phyloP scores from a whole-genome alignment of 2,113 vertebrate species.

The Antennarius striatus region DNA sequence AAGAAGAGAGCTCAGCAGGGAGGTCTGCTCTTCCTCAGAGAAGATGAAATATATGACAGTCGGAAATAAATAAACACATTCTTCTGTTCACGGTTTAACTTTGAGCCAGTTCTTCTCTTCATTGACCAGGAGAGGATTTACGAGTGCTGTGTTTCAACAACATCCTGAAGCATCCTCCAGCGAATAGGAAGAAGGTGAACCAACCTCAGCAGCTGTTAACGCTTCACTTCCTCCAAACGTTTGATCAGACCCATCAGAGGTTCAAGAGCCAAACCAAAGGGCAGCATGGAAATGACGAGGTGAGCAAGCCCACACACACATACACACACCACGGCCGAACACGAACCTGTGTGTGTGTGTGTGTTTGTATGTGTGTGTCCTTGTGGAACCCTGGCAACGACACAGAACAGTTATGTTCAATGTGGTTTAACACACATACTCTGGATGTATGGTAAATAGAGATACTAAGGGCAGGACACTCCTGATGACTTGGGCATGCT shows the following conservation, averaged over 20 bases:
- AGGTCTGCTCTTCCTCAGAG: neutral
- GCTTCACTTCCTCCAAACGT: neutral
- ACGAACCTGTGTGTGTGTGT: too few relatives aligned
- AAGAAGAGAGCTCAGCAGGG: too few relatives aligned
- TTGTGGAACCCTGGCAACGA: fast-evolving
- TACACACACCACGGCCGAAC: neutral
- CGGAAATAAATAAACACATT: neutral
- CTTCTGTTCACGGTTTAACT: neutral
- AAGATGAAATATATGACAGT: neutral
- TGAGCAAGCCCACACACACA: neutral
- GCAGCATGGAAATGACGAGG: neutral
- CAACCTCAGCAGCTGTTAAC: neutral
- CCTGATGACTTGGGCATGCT: slow-evolving; percentile 31
- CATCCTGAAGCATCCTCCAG: neutral
- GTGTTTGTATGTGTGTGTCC: neutral
- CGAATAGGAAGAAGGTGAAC: neutral
- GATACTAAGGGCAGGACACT: slow-evolving; percentile 32
- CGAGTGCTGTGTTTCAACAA: neutral
- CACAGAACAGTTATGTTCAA: neutral
- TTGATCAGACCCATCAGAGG: too few relatives aligned
- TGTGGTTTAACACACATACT: neutral
- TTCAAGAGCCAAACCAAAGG: neutral
- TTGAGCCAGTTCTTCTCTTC: neutral
- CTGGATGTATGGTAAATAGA: slow-evolving; percentile 24
- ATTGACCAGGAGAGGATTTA: slow-evolving; percentile 6